Evolutionary conservation across 53 echinoderm and acorn worm genomes (phyloP), one percentile per base, ranked within the genome.

Genomic region (Glandiceps talaboti): DNA sequence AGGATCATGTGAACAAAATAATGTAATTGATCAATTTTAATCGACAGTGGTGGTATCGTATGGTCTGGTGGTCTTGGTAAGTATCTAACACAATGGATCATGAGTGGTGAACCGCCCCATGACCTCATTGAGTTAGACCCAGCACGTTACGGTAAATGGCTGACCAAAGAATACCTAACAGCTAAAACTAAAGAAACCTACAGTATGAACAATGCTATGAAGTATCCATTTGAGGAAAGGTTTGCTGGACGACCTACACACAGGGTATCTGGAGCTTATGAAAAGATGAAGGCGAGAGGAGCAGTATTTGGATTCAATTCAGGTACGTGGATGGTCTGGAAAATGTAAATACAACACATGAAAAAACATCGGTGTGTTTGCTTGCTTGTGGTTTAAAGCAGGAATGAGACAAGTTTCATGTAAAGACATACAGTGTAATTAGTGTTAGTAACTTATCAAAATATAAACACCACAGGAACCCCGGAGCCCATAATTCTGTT

Each of bases 11-110:
- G n/a, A n/a, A n/a, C n/a, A n/a, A n/a, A n/a, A n/a, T n/a, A n/a
- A n/a, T n/a, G n/a, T n/a, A n/a, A n/a, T n/a, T n/a, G n/a, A n/a
- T n/a, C n/a, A n/a, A n/a, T n/a, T n/a, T n/a, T n/a, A n/a, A n/a
- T n/a, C n/a, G n/a, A n/a, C n/a, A 79, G 79, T 32, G 79, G 79
- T 32, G 79, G 79, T 33, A 32, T 79, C 14, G 33, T 79, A 14
- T 28, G n/a, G 14, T 79, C 79, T 20, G 79, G 79, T 31, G 79
- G 79, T 25, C n/a, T 28, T 1, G 79, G 33, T 20, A 32, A 79
- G 6, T n/a, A 26, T 14, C 26, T 79, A 1, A 28, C 79, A 1
- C 0, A 14, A 14, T 79, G 79, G 79, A 79, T 79, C 0, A 32
- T 32, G 33, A 1, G 28, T 1, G 79, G 79, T 25, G 79, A 79